Base-by-base conservation (phyloP, 2,888 invertebrate genomes). In the Drosophila aldrichi region DNA sequence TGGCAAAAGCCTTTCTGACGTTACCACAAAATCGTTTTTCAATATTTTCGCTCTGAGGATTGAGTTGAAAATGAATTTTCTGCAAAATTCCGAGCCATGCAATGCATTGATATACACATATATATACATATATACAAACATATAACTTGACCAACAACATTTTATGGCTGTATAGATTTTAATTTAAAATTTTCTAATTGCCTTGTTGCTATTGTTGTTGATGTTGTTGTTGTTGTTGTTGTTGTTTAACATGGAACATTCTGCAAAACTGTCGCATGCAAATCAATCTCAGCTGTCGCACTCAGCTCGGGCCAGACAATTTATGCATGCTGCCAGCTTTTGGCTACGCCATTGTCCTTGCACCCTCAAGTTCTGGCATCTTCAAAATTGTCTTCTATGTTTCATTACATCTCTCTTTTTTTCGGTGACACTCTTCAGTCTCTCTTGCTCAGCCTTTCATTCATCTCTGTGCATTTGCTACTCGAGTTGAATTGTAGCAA, bases 1-100 rank as follows among this genome's bases (percentile, higher is more conserved):
- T 84, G 83, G 87, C 89, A 88, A 90, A 86, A 79, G 83, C 71
- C 87, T 74, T 76, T 88, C 69, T 82, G 70, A 74, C 52, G 68
- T 70, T 68, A 61, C 90, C 83, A 64, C 90, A 86, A 84, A 86
- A 90, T 90, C 89, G 90, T 79, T 84, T 86, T 76, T 86, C 88
- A 86, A 88, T 90, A 90, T 79, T 71, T 74, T 51, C 14, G 54
- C 18, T 4, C 16, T 22, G 48, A 48, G 48, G 6, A 29, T 48
- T n/a, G 25, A 54, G 54, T n/a, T 16, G 29, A 25, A 49, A 46
- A n/a, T 41, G 59, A 56, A 52, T 74, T 69, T 55, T n/a, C 14
- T 32, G 32, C 29, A 34, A 36, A 46, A 59, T 56, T 73, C 25
- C 60, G 52, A 18, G 44, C n/a, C 22, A 51, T 77, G 71, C 60